Percentiles rank a stretch among this genome's conserved stretches.
phyloP scores from a whole-genome alignment of 2,113 vertebrate genomes.

The Todiramphus saurophagus region DNA sequence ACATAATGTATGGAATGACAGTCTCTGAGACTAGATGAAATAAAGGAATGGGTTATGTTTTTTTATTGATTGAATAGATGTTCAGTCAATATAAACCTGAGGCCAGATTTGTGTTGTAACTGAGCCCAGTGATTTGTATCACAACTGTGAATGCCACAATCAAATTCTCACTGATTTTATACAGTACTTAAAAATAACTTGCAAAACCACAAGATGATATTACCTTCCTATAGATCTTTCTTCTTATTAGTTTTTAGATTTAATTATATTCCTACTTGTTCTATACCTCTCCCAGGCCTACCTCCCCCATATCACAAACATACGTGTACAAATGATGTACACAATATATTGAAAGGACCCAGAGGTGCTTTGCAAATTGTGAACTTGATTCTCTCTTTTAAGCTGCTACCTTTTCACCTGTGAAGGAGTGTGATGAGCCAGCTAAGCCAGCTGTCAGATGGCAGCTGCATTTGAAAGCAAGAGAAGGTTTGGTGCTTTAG shows the following conservation, averaged over 20 bases:
- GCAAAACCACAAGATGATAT: slow-evolving; percentile 23
- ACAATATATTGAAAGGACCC: slow-evolving; percentile 35
- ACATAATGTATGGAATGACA: neutral
- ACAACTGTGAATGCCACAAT: slow-evolving; percentile 19
- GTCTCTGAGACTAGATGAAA: slow-evolving; percentile 19
- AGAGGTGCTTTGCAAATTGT: slow-evolving; percentile 40
- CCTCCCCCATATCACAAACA: neutral
- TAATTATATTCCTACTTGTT: slow-evolving; percentile 33
- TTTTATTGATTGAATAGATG: slow-evolving; percentile 57
- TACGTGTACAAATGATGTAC: slow-evolving; percentile 29
- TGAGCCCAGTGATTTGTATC: slow-evolving; percentile 7
- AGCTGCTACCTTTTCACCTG: neutral
- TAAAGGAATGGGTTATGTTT: slow-evolving; percentile 13
- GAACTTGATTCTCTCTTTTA: neutral
- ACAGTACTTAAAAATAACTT: slow-evolving; percentile 57
- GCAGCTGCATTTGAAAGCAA: neutral
- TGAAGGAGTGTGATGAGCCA: neutral
- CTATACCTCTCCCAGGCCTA: slow-evolving; percentile 18
- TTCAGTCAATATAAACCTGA: slow-evolving; percentile 52
- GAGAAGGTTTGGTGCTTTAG: neutral
- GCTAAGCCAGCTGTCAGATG: neutral
- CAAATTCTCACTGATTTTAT: slow-evolving; percentile 33
- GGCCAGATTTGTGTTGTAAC: slow-evolving; percentile 53
- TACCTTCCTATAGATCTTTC: slow-evolving; percentile 46
- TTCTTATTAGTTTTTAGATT: slow-evolving; percentile 44